These are phyloP conservation scores for Opisthocomus hoazin DNA, from an alignment of 2,113 vertebrate genomes.

Conservation along the genomic window DNA sequence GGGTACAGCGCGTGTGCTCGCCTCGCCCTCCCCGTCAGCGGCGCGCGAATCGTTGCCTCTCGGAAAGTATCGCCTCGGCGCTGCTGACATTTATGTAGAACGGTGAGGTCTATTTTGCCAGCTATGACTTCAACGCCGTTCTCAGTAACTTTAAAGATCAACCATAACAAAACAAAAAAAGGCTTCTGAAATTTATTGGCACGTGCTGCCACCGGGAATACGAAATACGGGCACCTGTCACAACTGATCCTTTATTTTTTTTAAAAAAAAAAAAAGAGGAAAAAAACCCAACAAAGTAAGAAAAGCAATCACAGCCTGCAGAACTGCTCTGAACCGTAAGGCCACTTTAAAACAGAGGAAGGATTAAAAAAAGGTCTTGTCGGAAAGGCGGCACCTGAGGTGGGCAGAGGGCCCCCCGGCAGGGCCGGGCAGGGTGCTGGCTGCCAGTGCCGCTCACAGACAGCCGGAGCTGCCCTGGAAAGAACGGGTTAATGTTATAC, in stretches of 20 bases:
- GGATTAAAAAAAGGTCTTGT: neutral
- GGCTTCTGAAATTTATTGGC: conserved; percentile 59
- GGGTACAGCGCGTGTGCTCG: neutral
- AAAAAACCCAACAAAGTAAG: neutral
- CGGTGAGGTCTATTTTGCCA: conserved; percentile 57
- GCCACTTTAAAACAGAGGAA: neutral
- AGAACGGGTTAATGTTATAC: conserved; percentile 73
- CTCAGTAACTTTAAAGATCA: conserved; percentile 76
- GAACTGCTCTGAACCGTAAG: neutral
- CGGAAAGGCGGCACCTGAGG: neutral
- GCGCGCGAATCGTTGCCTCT: neutral
- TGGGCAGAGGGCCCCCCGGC: accelerated
- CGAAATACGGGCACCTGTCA: conserved; percentile 46
- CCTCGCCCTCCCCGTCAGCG: neutral
- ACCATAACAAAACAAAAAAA: conserved; percentile 62
- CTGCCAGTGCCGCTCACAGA: neutral
- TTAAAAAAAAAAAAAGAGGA: neutral
- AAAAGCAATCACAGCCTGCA: neutral
- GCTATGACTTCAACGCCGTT: conserved; percentile 42
- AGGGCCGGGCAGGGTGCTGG: neutral
- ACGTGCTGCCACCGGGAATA: conserved; percentile 53
- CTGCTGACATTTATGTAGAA: conserved; percentile 71
- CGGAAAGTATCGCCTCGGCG: conserved; percentile 3
- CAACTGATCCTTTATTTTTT: neutral
- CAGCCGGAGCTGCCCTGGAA: neutral